Base-by-base conservation (phyloP, 1,140 invertebrate species). In the Drosophila willistoni region DNA sequence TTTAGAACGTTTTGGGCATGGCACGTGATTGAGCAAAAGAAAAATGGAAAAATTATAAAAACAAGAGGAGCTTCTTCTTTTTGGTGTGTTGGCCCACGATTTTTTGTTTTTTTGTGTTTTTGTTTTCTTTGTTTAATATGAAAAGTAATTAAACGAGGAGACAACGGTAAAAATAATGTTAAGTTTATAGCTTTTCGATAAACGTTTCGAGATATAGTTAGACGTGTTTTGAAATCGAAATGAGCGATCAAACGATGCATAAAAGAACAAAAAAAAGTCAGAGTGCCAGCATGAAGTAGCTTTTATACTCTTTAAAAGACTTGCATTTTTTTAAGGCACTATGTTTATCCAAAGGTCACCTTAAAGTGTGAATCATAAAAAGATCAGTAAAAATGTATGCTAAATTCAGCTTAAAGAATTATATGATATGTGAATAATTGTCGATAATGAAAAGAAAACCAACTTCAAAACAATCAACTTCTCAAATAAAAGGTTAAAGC, bases 121-220 rank as follows among this genome's bases (percentile, higher is more conserved):
- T 70, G 59, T 33, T 41, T 66, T 42, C 55, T 33, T 56, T 64
- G 74, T 66, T 72, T 75, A 85, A 78, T 85, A 86, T 65, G 74
- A 80, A 83, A 71, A 64, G 84, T 87, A 87, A 87, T 87, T 87
- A 87, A 87, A 79, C 74, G 67, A 54, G 54, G 67, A 56, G 72
- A 29, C 83, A 86, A 86, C 83, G 83, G 83, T 86, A 87, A 87
- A 29, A 87, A 89, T 87, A 83, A 87, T 80, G 77, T 80, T 79
- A 83, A 83, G 76, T 89, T 87, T 87, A 87, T 87, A 77, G 84
- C 79, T 80, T 89, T 89, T 76, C 83, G 83, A 87, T 87, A 89
- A 87, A 83, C 73, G 79, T 68, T 47, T 47, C 60, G 51, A 77
- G 71, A 64, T 66, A 67, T 62, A 63, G 51, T 33, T 57, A 64